A percentile compares a stretch with the other conserved stretches of the same genome.
These are phyloP conservation scores for Engystomops pustulosus DNA, from an alignment of 2,113 vertebrate species.

Conservation along the genomic window DNA sequence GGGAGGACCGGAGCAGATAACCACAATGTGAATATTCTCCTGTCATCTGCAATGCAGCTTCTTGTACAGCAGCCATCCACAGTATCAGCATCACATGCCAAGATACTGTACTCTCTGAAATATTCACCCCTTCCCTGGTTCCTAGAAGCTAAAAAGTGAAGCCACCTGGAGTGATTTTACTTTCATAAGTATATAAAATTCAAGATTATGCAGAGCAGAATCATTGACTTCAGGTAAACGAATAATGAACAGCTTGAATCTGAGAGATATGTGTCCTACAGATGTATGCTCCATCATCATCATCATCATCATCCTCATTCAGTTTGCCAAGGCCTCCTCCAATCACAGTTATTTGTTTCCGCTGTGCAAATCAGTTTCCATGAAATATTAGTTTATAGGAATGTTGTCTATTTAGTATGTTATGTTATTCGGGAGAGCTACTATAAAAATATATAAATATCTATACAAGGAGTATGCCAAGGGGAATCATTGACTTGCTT, in stretches of 20 bases:
- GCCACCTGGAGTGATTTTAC: conserved; percentile 1
- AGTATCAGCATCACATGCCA: conserved; percentile 1
- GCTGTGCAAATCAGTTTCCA: too few species aligned
- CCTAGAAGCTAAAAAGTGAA: background rate
- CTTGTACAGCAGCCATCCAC: too few species aligned
- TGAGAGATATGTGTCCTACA: background rate
- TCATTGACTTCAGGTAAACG: background rate
- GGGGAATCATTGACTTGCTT: too few species aligned
- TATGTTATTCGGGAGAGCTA: too few species aligned
- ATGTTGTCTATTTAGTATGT: too few species aligned
- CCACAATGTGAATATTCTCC: too few species aligned
- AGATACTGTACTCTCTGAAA: background rate
- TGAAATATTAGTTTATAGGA: too few species aligned
- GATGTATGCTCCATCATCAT: background rate
- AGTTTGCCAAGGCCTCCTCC: background rate
- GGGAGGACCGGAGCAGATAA: too few species aligned
- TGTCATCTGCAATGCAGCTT: conserved; percentile 10
- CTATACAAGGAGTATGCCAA: too few species aligned
- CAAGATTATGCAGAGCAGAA: conserved; percentile 6
- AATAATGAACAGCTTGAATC: background rate
- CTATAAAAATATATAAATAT: too few species aligned
- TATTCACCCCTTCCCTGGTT: background rate
- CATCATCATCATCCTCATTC: background rate
- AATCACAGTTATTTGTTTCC: background rate
- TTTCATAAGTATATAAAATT: conserved; percentile 7